A percentile compares a stretch with the other conserved stretches of the same genome.
Evolutionary conservation across 2,888 invertebrate genomes (phyloP).

Genomic region (Tiphia femorata): DNA sequence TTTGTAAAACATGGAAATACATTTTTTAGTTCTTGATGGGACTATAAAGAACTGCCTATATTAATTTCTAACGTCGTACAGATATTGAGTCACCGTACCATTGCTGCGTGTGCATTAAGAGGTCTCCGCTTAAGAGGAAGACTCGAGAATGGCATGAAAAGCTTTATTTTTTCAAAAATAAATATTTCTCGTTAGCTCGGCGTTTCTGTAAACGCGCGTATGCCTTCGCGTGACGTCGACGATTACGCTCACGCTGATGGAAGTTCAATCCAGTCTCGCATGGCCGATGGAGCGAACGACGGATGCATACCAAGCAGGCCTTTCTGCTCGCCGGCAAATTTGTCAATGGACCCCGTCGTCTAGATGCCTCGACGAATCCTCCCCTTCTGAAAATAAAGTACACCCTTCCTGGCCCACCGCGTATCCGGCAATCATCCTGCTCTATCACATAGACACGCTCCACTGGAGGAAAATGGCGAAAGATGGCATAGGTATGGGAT

Average conservation of each 20-base stretch:
- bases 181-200: no score
- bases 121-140: no score
- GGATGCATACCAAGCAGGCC: slow-evolving; percentile 56
- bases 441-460: slow-evolving; percentile 34
- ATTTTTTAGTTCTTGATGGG: no score
- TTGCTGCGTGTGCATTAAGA: no score
- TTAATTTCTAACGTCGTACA: no score
- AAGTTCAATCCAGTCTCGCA: slow-evolving; percentile 31
- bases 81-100: no score
- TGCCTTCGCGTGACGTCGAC: neutral
- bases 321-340: slow-evolving; percentile 53
- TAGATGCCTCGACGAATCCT: slow-evolving; percentile 27
- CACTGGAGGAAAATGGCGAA: slow-evolving; percentile 21
- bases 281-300: slow-evolving; percentile 46
- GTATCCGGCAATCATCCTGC: slow-evolving; percentile 47
- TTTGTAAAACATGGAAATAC: no score
- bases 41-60: no score
- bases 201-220: neutral
- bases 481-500: no score
- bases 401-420: slow-evolving; percentile 34
- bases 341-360: slow-evolving; percentile 48
- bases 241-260: slow-evolving; percentile 9
- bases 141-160: no score
- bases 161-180: no score
- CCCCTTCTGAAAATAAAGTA: slow-evolving; percentile 20